These are phyloP conservation scores for Mythimna loreyi DNA, from an alignment of 2,888 invertebrate genomes.

Conservation along the genomic window DNA sequence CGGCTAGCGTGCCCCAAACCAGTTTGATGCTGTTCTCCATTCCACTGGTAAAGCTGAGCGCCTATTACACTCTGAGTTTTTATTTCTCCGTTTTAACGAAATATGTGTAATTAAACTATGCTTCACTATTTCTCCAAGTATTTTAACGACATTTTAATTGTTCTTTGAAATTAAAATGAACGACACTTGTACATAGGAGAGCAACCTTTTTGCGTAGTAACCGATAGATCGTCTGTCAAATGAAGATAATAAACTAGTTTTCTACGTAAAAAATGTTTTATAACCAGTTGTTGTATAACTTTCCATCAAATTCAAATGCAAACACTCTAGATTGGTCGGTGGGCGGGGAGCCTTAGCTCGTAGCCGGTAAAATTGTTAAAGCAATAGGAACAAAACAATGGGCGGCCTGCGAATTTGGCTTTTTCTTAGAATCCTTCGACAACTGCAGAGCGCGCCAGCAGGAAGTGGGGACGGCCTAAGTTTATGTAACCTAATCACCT, in stretches of 20 bases:
- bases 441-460: conserved; percentile 89
- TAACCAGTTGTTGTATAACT: conserved; percentile 21
- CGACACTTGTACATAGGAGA: conserved; percentile 5
- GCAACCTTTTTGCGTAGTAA: conserved; percentile 20
- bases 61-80: conserved; percentile 81
- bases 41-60: conserved; percentile 82
- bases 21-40: conserved; percentile 85
- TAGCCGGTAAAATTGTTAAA: conserved; percentile 78
- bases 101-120: conserved; percentile 72
- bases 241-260: conserved; percentile 1
- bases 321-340: conserved; percentile 57
- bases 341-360: conserved; percentile 72
- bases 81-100: conserved; percentile 75
- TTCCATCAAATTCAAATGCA: conserved; percentile 19
- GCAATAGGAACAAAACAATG: conserved; percentile 84
- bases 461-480: conserved; percentile 89
- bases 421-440: conserved; percentile 87
- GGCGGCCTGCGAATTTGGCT: conserved; percentile 83
- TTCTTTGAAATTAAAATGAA: conserved; percentile 45
- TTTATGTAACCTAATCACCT: conserved; percentile 91
- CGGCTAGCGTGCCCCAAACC: conserved; percentile 89
- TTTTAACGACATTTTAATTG: conserved; percentile 65
- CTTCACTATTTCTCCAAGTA: conserved; percentile 65
- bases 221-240: conserved; percentile 10
- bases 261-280: not conserved